Evolutionary conservation across 2,888 invertebrate genomes (phyloP), one percentile per base, ranked within the genome.

Genomic region (Lasioglossum vierecki): DNA sequence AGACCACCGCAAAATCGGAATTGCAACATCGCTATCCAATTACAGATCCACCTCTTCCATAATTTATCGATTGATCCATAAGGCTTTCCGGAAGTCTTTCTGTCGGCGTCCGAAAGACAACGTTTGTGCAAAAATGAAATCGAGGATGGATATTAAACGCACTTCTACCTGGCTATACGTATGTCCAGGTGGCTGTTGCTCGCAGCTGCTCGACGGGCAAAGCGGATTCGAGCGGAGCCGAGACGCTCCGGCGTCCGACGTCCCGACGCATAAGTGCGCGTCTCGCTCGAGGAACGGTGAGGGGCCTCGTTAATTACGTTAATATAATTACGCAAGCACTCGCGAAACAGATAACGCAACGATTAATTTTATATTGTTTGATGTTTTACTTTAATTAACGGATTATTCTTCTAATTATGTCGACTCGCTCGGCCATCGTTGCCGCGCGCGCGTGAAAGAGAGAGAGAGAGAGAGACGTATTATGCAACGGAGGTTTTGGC

Each of bases 111-210:
- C 41, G 77, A 18, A 18, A 70, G 57, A 57, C 49, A 39, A 35
- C n/a, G 74, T 60, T 44, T n/a, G 46, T 26, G 11, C 18, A n/a
- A 63, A 77, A 83, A 66, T 53, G 60, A 75, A 63, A 57, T 75
- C 57, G 46, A 26, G 26, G 70, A 63, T n/a, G 71, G 22, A 30
- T 68, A 78, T 86, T 81, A 79, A 82, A 81, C 35, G 82, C 57
- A 35, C 60, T 63, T 76, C 53, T 71, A 76, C 81, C 76, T 41
- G 79, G 44, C 84, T 80, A 66, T 85, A 78, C 78, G 75, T 76
- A 83, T 86, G 87, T 88, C 86, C 84, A 83, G 91, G 91, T 91
- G 92, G 92, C 91, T 92, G 93, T 86, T 90, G 86, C 86, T 77
- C 84, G 90, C 92, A 92, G 86, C 87, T 88, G 87, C 84, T 86